Conservation (phyloP, 2,113 vertebrate genomes). For the Synodontis membranacea region DNA sequence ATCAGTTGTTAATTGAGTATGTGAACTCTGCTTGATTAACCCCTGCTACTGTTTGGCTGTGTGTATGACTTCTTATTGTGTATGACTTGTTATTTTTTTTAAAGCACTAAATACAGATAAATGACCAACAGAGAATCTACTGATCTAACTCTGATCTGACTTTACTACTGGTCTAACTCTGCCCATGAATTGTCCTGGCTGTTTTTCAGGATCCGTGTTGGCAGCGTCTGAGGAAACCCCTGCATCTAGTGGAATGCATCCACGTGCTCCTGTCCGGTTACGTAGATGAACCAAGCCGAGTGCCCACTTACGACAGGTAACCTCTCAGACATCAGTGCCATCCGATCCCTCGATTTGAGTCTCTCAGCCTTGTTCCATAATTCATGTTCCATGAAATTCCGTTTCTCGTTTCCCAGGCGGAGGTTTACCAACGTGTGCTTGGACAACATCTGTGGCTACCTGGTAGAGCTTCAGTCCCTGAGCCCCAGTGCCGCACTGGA, state of each 20-base stretch:
- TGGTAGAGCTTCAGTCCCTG: slow-evolving; percentile 95
- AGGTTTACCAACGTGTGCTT: slow-evolving; percentile 90
- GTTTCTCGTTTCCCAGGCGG: slow-evolving; percentile 71
- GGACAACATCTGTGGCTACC: slow-evolving; percentile 91
- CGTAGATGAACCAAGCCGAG: slow-evolving; percentile 85
- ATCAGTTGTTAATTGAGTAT: no score
- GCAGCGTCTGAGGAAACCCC: slow-evolving; percentile 88
- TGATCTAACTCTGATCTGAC: not conserved
- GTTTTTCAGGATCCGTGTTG: slow-evolving; percentile 88
- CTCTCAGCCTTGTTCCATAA: not conserved
- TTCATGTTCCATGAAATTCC: not conserved
- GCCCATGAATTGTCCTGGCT: not conserved
- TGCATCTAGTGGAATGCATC: slow-evolving; percentile 92
- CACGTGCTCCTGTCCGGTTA: slow-evolving; percentile 88
- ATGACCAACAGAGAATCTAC: not conserved
- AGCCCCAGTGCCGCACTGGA: slow-evolving; percentile 83
- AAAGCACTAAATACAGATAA: not conserved
- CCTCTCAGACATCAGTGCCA: no score
- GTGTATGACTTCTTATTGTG: not conserved
- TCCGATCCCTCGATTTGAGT: not conserved
- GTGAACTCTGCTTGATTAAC: no score
- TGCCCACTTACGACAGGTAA: slow-evolving; percentile 83
- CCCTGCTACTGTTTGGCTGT: not conserved
- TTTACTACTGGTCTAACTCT: not conserved
- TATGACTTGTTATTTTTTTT: no score